Percentiles rank a stretch among this genome's conserved stretches.
phyloP scores from a whole-genome alignment of 2,797 vertebrate genomes.

The Uromys caudimaculatus region DNA sequence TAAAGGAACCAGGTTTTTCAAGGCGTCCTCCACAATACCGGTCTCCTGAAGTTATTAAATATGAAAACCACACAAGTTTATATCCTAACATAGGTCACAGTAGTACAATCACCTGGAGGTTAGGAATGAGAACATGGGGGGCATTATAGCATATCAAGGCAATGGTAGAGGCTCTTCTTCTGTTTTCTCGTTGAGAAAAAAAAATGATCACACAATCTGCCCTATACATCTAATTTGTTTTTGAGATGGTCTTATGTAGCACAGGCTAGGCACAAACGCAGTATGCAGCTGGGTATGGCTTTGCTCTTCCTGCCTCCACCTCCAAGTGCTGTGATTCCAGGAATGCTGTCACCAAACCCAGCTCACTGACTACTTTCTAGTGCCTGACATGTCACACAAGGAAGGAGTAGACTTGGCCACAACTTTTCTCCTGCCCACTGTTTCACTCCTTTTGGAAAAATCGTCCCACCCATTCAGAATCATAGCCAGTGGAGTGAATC shows the following conservation, averaged over 20 bases:
- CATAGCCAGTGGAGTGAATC: neutral
- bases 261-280: neutral
- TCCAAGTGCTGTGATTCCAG: neutral
- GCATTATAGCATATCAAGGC: neutral
- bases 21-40: conserved; percentile 97
- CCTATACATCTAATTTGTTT: neutral
- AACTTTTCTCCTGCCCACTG: neutral
- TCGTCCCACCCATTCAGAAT: neutral
- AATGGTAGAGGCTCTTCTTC: neutral
- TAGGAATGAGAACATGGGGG: neutral
- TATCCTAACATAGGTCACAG: neutral
- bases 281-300: neutral
- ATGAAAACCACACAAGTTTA: neutral
- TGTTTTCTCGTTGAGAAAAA: neutral
- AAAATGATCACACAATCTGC: neutral
- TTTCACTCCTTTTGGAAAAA: neutral
- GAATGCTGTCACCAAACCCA: neutral
- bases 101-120: neutral
- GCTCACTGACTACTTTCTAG: neutral
- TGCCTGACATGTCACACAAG: neutral
- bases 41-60: conserved; percentile 90
- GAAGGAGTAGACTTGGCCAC: neutral
- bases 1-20: conserved; percentile 94
- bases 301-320: neutral
- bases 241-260: neutral